Evolutionary conservation across 2,888 invertebrate species (phyloP).

Genomic region (Hoplodrina ambigua): DNA sequence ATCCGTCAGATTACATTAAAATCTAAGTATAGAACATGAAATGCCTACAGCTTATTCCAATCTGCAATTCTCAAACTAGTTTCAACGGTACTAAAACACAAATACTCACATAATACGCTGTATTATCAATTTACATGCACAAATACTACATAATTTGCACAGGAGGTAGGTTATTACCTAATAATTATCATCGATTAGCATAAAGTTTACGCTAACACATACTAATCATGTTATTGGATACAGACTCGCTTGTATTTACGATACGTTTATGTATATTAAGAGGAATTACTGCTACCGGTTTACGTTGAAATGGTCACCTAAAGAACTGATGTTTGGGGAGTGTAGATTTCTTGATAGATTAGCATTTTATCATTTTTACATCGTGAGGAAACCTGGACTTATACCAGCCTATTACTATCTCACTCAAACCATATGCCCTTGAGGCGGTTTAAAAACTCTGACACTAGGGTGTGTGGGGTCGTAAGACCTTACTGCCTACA

Average conservation of each 20-base stretch:
- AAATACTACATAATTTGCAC: conserved; percentile 29
- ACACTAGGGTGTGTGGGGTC: no score
- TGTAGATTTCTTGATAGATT: background rate
- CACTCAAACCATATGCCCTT: no score
- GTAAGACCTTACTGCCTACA: no score
- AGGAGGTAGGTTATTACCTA: conserved; percentile 34
- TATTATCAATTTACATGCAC: conserved; percentile 33
- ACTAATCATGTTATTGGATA: conserved; percentile 49
- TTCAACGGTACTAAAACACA: background rate
- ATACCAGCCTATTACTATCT: no score
- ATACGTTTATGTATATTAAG: conserved; percentile 19
- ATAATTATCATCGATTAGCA: conserved; percentile 49
- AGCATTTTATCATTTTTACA: no score
- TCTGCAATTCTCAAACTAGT: conserved; percentile 10
- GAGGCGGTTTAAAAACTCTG: no score
- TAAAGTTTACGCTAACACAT: conserved; percentile 36
- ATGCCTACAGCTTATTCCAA: background rate
- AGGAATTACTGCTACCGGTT: conserved; percentile 9
- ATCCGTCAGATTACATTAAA: background rate
- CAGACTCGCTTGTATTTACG: conserved; percentile 24
- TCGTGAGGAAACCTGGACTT: no score
- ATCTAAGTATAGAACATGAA: background rate
- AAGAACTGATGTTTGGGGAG: no score
- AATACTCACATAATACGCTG: conserved; percentile 21
- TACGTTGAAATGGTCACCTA: background rate